Evolutionary conservation across 2,113 vertebrate genomes (phyloP).

Genomic region (Mormoops blainvillei): DNA sequence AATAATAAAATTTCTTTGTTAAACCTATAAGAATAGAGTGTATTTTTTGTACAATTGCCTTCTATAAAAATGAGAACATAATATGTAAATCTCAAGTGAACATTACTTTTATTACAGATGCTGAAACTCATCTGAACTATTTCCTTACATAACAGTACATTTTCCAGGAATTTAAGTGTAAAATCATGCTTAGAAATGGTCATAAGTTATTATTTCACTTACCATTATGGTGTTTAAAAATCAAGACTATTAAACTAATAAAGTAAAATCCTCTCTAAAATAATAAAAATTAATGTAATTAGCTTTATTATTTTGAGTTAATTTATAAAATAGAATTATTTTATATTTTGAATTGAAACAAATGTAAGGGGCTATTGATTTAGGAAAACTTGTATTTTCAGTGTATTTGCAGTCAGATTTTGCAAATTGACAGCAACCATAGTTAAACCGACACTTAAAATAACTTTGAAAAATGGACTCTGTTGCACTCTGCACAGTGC

Average conservation of each 20-base stretch:
- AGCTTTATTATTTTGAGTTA: not conserved
- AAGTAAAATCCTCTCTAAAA: slow-evolving; percentile 20
- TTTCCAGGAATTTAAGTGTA: not conserved
- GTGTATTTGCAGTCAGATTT: not conserved
- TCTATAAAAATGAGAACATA: slow-evolving; percentile 61
- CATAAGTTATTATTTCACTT: not conserved
- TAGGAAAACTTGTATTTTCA: not conserved
- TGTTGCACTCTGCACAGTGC: not conserved
- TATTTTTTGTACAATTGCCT: slow-evolving; percentile 44
- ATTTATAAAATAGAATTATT: not conserved
- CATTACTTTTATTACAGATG: slow-evolving; percentile 41
- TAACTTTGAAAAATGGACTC: not conserved
- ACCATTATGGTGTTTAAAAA: slow-evolving; percentile 25
- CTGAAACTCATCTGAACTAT: not conserved
- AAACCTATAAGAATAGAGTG: slow-evolving; percentile 38
- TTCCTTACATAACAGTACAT: not conserved
- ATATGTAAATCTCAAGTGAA: slow-evolving; percentile 35
- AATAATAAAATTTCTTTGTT: not conserved
- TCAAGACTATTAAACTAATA: slow-evolving; percentile 20
- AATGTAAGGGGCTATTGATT: not conserved
- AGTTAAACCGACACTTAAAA: not conserved
- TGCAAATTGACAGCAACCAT: not conserved
- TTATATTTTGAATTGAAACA: not conserved
- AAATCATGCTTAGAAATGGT: slow-evolving; percentile 33
- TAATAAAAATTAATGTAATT: slow-evolving; percentile 38